Evolutionary conservation across 1,140 invertebrate species (phyloP), one percentile per base, ranked within the genome.

Genomic region (Hylyphantes graminicola): DNA sequence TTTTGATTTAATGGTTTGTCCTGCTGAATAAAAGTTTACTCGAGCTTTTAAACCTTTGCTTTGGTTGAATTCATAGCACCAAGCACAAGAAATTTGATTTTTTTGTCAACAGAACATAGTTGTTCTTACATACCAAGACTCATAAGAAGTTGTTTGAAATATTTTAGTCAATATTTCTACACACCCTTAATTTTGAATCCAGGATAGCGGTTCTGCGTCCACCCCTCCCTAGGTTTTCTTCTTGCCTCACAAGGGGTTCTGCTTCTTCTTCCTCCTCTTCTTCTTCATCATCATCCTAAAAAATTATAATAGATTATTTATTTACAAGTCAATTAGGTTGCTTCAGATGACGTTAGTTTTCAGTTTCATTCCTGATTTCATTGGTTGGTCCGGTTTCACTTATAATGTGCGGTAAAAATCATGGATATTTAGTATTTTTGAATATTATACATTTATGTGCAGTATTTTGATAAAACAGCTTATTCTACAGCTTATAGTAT

Each of bases 141-240:
- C 35, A 5, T 35, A 5, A 35, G 35, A 35, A n/a, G n/a, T n/a
- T 15, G 12, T 17, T 17, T 61, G 57, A 61, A 61, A 15, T 12
- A 12, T 61, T 12, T 35, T 35, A 35, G 35, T 1, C 5, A 35
- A 35, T 35, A 35, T 2, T 35, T 35, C 5, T 35, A 19, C 88
- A 89, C 89, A 93, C 97, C 87, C 98, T 92, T 8, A 99, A 92
- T 90, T 99, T 98, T 0, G 95, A 97, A 88, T 98, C 97, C 21
- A 99, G 92, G 10, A 99, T 95, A 7, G 98, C 96, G 70, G 95
- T 97, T 87, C 98, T 92, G 89, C 97, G 95, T 48, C 97, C 96
- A 87, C 97, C 91, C 0, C 94, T 93, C 21, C 94, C 92, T 0
- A 95, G 87, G 57, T 94, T 92, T 85, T 94, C 93, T 93, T 93